Evolutionary conservation across 2,113 vertebrate genomes (phyloP).

Genomic region (Anoura caudifer): DNA sequence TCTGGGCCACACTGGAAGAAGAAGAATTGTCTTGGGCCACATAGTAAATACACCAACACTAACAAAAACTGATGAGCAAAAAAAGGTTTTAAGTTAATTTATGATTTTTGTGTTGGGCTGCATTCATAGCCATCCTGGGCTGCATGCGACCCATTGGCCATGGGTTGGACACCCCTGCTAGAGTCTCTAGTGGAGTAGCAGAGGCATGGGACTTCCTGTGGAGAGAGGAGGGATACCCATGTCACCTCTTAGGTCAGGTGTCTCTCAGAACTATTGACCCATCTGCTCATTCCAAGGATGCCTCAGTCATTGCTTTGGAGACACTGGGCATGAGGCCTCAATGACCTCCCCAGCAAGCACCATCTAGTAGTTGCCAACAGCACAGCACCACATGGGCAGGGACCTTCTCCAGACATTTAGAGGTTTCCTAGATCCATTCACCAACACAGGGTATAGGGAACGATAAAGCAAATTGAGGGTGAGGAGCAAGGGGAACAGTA

Average conservation of each 20-base stretch:
- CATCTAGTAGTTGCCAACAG: not conserved
- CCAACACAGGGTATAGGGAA: not conserved
- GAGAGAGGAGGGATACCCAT: not conserved
- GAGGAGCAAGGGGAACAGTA: not conserved
- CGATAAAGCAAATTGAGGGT: not conserved
- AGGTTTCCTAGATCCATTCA: not conserved
- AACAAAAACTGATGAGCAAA: too few relatives aligned
- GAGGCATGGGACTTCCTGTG: not conserved
- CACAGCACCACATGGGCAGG: rapidly evolving
- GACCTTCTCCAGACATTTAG: not conserved
- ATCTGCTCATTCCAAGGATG: not conserved
- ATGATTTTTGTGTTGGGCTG: too few relatives aligned
- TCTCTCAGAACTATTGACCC: not conserved
- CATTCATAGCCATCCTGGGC: too few relatives aligned
- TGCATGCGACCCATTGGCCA: too few relatives aligned
- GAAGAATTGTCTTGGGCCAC: too few relatives aligned
- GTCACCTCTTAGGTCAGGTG: not conserved
- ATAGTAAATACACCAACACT: too few relatives aligned
- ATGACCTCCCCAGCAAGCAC: not conserved
- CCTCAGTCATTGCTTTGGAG: not conserved
- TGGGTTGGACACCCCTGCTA: not conserved
- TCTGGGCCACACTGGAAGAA: too few relatives aligned
- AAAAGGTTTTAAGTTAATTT: too few relatives aligned
- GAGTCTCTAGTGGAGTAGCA: not conserved
- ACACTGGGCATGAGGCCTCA: rapidly evolving